phyloP scores from a whole-genome alignment of 2,888 invertebrate species.

The Stenchaetothrips biformis region DNA sequence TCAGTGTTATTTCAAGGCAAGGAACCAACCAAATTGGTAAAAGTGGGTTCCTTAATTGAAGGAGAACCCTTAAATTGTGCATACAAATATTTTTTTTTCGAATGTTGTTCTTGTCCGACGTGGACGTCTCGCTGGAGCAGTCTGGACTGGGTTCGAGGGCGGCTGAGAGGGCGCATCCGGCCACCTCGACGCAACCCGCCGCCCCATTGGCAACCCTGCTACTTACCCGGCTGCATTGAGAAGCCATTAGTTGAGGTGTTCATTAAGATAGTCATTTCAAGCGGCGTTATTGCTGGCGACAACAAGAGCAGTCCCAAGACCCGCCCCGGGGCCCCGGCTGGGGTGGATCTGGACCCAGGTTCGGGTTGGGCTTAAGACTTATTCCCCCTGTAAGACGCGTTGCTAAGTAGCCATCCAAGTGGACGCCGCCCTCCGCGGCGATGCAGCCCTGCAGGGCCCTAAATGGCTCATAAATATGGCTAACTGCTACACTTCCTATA shows the following conservation, averaged over 20 bases:
- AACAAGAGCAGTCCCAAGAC: constrained; percentile 10
- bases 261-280: constrained; percentile 21
- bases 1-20: no score
- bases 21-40: no score
- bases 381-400: constrained; percentile 3
- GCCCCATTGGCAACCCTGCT: background rate
- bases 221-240: constrained; percentile 1
- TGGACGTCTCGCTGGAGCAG: no score
- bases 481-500: constrained; percentile 21
- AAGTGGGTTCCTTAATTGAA: no score
- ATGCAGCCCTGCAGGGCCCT: background rate
- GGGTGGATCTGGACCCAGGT: background rate
- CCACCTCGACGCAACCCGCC: background rate
- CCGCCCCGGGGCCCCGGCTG: background rate
- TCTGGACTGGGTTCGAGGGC: no score
- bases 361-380: background rate
- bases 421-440: background rate
- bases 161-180: background rate
- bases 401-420: constrained; percentile 1
- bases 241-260: constrained; percentile 24
- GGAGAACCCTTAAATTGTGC: no score
- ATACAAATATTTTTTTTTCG: no score
- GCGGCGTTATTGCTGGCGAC: constrained; percentile 1
- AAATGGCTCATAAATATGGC: constrained; percentile 23
- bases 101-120: no score